phyloP scores from a whole-genome alignment of 2,888 invertebrate species.

The Nephrotoma appendiculata region DNA sequence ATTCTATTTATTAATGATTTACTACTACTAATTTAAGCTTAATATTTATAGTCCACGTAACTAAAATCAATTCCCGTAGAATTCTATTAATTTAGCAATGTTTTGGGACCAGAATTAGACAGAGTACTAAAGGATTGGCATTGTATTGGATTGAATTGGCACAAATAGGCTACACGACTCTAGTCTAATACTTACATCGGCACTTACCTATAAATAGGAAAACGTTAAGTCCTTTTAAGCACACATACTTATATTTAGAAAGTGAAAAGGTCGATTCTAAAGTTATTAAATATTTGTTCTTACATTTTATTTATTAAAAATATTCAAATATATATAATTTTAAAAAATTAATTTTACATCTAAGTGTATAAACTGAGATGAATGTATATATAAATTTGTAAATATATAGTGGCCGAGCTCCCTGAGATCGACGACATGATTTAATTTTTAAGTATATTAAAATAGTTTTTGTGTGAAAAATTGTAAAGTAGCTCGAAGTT shows the following conservation, averaged over 20 bases:
- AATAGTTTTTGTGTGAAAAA: neutral
- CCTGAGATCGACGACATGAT: neutral
- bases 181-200: neutral
- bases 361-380: neutral
- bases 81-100: neutral
- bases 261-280: neutral
- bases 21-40: neutral
- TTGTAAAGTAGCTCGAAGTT: neutral
- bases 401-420: neutral
- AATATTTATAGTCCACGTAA: neutral
- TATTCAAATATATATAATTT: neutral
- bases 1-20: neutral
- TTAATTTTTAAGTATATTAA: neutral
- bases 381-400: neutral
- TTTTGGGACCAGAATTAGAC: neutral
- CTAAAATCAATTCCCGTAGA: neutral
- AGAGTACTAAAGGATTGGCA: neutral
- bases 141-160: neutral
- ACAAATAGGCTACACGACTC: neutral
- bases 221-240: neutral
- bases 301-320: neutral
- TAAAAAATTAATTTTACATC: neutral
- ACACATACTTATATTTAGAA: neutral
- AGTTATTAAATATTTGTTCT: neutral
- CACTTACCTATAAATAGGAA: neutral